These are phyloP conservation scores for Halichoerus grypus DNA, from an alignment of 2,113 vertebrate species.

Conservation along the genomic window DNA sequence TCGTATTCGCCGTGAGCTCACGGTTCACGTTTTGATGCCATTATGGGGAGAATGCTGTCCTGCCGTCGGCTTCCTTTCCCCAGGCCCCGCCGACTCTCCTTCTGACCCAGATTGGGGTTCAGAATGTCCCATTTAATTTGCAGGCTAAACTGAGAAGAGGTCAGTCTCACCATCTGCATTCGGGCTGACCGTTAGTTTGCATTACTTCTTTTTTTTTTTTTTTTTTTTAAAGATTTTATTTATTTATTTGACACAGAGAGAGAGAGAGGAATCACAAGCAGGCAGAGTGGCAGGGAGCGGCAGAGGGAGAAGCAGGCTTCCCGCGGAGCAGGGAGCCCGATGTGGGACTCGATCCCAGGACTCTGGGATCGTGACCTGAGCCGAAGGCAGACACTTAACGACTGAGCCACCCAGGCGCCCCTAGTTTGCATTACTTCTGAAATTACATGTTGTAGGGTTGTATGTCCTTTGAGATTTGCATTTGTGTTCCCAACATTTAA, in stretches of 20 bases:
- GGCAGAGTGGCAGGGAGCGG: no score
- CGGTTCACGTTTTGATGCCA: rapidly evolving
- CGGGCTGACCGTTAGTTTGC: background rate
- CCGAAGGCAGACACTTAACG: no score
- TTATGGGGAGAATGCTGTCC: background rate
- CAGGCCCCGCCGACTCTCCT: background rate
- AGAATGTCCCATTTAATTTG: background rate
- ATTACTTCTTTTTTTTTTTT: background rate
- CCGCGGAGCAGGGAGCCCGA: no score
- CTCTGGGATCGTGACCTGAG: no score
- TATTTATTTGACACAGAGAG: no score
- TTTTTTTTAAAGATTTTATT: no score
- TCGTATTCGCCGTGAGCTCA: rapidly evolving
- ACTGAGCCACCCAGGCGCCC: no score
- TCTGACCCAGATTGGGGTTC: background rate
- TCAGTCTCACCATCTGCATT: background rate
- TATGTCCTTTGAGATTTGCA: rapidly evolving
- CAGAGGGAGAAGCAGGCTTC: no score
- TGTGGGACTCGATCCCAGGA: no score
- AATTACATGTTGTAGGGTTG: background rate
- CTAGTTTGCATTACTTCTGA: background rate
- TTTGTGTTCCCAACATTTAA: rapidly evolving
- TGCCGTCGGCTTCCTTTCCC: rapidly evolving
- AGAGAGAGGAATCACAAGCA: no score
- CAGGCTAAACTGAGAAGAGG: rapidly evolving